phyloP scores from a whole-genome alignment of 2,888 invertebrate genomes.

The Uloborus plumipes region DNA sequence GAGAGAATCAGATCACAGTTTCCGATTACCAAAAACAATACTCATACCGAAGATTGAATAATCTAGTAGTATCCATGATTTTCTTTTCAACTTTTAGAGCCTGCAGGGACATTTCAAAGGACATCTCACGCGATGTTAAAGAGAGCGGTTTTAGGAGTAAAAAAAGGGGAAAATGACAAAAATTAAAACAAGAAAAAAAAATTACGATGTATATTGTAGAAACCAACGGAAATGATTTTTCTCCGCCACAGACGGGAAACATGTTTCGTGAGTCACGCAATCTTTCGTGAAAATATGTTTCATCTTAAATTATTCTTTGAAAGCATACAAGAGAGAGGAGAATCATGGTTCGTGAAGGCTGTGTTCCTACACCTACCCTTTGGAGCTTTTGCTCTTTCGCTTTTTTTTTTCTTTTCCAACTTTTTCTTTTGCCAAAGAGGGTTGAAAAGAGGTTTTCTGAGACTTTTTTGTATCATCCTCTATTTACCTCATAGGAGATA shows the following conservation, averaged over 20 bases:
- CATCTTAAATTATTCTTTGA: conserved; percentile 62
- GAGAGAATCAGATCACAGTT: background rate
- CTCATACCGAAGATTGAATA: too few relatives aligned
- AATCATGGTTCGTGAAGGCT: conserved; percentile 53
- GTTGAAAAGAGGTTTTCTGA: too few relatives aligned
- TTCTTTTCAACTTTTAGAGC: conserved; percentile 11
- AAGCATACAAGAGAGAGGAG: conserved; percentile 38
- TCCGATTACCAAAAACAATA: too few relatives aligned
- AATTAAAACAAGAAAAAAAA: conserved; percentile 48
- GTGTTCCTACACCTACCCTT: conserved; percentile 24
- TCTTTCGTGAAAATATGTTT: conserved; percentile 58
- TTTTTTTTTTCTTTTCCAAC: background rate
- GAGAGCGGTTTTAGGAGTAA: conserved; percentile 5
- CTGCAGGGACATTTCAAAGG: conserved; percentile 34
- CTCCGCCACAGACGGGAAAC: conserved; percentile 58
- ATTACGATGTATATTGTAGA: conserved; percentile 55
- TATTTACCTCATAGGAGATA: too few relatives aligned
- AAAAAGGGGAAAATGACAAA: conserved; percentile 43
- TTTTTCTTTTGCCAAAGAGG: background rate
- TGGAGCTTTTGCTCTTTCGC: background rate
- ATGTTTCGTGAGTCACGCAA: conserved; percentile 57
- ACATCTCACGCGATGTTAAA: conserved; percentile 53
- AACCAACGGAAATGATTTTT: conserved; percentile 53
- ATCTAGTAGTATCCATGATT: too few relatives aligned
- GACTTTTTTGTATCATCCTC: too few relatives aligned